Evolutionary conservation across 2,797 vertebrate genomes (phyloP), one percentile per base, ranked within the genome.

Genomic region (Allobates femoralis): DNA sequence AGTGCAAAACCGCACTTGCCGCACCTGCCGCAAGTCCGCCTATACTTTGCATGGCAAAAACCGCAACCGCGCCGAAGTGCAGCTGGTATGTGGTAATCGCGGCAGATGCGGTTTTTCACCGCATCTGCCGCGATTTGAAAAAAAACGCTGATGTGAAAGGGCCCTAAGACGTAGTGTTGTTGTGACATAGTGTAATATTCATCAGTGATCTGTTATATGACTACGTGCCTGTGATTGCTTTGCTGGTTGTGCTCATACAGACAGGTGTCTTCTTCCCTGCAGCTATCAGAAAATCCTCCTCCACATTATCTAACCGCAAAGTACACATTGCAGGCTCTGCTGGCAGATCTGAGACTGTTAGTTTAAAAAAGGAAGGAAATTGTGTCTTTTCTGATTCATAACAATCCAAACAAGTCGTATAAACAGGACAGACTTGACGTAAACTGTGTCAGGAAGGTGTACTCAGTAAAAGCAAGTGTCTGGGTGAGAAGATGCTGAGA

Each of bases 401-500:
- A 88, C 86, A 88, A 69, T 88, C 78, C 34, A 21, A 55, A 28
- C 62, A 10, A 19, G 56, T 6, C 32, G 50, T 85, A 88, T 88
- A 85, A 88, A 88, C 86, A 88, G 86, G 86, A 88, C 75, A 75
- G 64, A 66, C 69, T 19, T 75, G 58, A 69, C 75, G 83, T 88
- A 85, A 88, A 88, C 83, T 6, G 12, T 88, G 77, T 85, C 86
- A 84, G 86, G 86, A 88, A 88, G 82, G 83, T 85, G 66, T 64
- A 75, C 58, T 76, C 23, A 58, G 82, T 55, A 79, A 26, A 51
- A 51, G 55, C 55, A 60, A 84, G 81, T 66, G 78, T 81, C 82
- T 88, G 53, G 79, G 37, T 81, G 82, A 84, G 56, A 56, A 50
- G 84, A 81, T 66, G 66, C 75, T 26, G 32, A 84, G 34, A 80